Evolutionary conservation across 2,888 invertebrate genomes (phyloP), one percentile per base, ranked within the genome.

Genomic region (Zhuqinia jingwanae): DNA sequence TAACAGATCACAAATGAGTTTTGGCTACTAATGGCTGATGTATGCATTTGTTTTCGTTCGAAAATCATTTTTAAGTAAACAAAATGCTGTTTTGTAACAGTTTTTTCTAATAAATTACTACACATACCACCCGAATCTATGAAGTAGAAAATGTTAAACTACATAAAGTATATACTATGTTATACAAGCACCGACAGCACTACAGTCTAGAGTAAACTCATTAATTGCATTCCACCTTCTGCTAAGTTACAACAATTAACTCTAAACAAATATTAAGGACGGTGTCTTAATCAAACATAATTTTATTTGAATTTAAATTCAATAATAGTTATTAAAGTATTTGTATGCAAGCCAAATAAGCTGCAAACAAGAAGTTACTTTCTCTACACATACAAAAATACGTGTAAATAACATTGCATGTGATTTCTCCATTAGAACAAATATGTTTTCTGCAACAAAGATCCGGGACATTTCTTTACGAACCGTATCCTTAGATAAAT

Each of bases 391-490:
- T n/a, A n/a, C n/a, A n/a, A n/a, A n/a, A n/a, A n/a, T n/a, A n/a
- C n/a, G n/a, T n/a, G n/a, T n/a, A n/a, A n/a, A n/a, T 53, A 13
- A 8, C 25, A 56, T 81, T 42, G 82, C 82, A 63, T 82, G 82
- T 47, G 30, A 73, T 25, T 17, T 22, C 15, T 11, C 47, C 82
- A 82, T 82, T 82, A 70, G 56, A 13, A 58, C 36, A 36, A 56
- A 17, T 47, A 76, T 13, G 1, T 70, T 73, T 70, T 82, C 75
- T 82, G 80, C 70, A 80, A 80, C n/a, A n/a, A n/a, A n/a, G n/a
- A n/a, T n/a, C n/a, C n/a, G n/a, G n/a, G n/a, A n/a, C n/a, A n/a
- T n/a, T n/a, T n/a, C n/a, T n/a, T n/a, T n/a, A n/a, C n/a, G n/a
- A n/a, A n/a, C n/a, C n/a, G n/a, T n/a, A n/a, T n/a, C n/a, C n/a